These are phyloP conservation scores for Dendroctonus valens DNA, from an alignment of 1,140 invertebrate genomes.

Conservation along the genomic window DNA sequence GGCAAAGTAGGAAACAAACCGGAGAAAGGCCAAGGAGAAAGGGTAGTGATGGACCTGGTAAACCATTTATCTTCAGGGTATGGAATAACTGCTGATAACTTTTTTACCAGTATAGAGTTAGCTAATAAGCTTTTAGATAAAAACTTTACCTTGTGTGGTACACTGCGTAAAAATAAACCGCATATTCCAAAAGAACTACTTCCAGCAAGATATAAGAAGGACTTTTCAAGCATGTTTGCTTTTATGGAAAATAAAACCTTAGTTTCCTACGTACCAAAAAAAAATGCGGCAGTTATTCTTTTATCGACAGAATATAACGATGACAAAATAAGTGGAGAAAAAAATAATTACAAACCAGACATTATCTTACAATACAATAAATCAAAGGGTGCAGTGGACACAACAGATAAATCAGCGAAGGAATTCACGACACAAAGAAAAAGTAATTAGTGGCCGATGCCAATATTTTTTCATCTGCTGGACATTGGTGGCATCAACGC, in stretches of 20 bases:
- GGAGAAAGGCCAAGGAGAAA: conserved; percentile 35
- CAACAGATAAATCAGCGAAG: conserved; percentile 33
- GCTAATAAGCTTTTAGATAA: conserved; percentile 31
- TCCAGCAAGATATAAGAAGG: conserved; percentile 30
- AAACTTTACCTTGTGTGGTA: conserved; percentile 38
- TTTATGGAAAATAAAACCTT: conserved; percentile 25
- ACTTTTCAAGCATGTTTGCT: conserved; percentile 27
- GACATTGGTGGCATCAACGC: conserved; percentile 22
- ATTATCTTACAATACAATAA: conserved; percentile 39
- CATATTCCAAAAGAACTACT: conserved; percentile 42
- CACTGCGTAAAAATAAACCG: conserved; percentile 45
- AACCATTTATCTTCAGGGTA: conserved; percentile 36
- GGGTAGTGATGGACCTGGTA: conserved; percentile 30
- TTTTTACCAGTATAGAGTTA: conserved; percentile 42
- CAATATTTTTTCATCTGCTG: conserved; percentile 38
- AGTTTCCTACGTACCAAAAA: conserved; percentile 28
- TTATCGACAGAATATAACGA: conserved; percentile 31
- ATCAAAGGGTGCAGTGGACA: conserved; percentile 37
- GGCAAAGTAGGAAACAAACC: conserved; percentile 32
- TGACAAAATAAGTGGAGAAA: conserved; percentile 28
- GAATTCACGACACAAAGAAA: conserved; percentile 36
- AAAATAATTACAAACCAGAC: conserved; percentile 30
- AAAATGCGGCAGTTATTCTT: conserved; percentile 32
- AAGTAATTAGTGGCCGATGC: conserved; percentile 43
- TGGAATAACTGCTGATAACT: conserved; percentile 45